These are phyloP conservation scores for Shargacucullia verbasci DNA, from an alignment of 2,888 invertebrate genomes.

Conservation along the genomic window DNA sequence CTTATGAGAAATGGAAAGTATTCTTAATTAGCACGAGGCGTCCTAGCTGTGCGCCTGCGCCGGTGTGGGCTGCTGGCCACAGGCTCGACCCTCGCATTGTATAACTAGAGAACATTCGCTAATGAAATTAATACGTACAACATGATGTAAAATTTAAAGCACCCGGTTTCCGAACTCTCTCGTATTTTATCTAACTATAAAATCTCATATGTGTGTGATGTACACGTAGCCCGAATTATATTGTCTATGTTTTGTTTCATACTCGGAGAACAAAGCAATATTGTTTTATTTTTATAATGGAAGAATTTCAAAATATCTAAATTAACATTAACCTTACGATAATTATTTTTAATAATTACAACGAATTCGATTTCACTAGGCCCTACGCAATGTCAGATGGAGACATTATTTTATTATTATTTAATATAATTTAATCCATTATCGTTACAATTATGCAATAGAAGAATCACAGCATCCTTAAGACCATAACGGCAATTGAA, in stretches of 20 bases:
- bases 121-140: slow-evolving; percentile 85
- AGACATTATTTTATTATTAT: slow-evolving; percentile 80
- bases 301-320: slow-evolving; percentile 85
- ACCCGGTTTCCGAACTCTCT: slow-evolving; percentile 89
- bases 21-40: slow-evolving; percentile 48
- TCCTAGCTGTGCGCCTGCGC: slow-evolving; percentile 25
- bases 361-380: slow-evolving; percentile 87
- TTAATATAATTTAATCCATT: slow-evolving; percentile 76
- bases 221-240: slow-evolving; percentile 83
- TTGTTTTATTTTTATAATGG: slow-evolving; percentile 77
- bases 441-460: slow-evolving; percentile 87
- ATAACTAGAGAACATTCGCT: slow-evolving; percentile 82
- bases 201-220: slow-evolving; percentile 80
- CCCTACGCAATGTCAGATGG: slow-evolving; percentile 86
- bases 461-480: slow-evolving; percentile 89
- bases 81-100: slow-evolving; percentile 61
- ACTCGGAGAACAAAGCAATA: slow-evolving; percentile 80
- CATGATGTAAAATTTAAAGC: slow-evolving; percentile 88
- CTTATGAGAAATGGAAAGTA: slow-evolving; percentile 56
- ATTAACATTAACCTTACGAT: slow-evolving; percentile 79
- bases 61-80: slow-evolving; percentile 19
- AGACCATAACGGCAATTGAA: slow-evolving; percentile 88
- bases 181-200: slow-evolving; percentile 86
- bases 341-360: slow-evolving; percentile 81
- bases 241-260: slow-evolving; percentile 82